Conservation (phyloP, 1,140 invertebrate species). For the Parasteatoda tepidariorum region DNA sequence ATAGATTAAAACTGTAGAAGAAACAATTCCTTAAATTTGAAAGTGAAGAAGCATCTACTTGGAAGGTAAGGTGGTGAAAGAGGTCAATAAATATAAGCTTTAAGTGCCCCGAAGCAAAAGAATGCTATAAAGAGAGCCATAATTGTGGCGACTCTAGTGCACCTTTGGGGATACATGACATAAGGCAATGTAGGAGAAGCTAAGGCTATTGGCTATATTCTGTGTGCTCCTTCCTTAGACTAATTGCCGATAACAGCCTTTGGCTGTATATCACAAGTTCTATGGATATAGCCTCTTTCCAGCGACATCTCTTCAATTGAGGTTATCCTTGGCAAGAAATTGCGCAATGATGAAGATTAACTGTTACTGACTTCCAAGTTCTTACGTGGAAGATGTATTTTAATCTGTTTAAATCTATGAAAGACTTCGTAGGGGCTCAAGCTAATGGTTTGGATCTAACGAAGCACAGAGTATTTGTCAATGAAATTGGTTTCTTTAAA, state of each 20-base stretch:
- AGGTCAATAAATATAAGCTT: constrained; percentile 48
- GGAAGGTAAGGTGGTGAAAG: constrained; percentile 25
- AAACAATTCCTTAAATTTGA: constrained; percentile 32
- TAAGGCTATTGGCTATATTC: constrained; percentile 18
- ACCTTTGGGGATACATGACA: constrained; percentile 26
- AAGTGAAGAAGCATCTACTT: constrained; percentile 23
- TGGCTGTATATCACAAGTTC: constrained; percentile 25
- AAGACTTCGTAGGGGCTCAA: not conserved
- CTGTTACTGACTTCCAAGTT: not conserved
- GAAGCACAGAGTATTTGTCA: no score
- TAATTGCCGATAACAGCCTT: constrained; percentile 40
- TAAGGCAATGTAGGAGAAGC: constrained; percentile 15
- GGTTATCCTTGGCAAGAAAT: not conserved
- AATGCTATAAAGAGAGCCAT: constrained; percentile 44
- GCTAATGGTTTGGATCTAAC: no score
- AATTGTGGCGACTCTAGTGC: constrained; percentile 33
- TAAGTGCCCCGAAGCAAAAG: constrained; percentile 32
- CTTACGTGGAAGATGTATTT: not conserved
- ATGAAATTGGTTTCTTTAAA: no score
- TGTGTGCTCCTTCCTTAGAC: constrained; percentile 7
- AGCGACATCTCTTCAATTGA: not conserved
- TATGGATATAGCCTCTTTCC: not conserved
- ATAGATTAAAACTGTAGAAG: not conserved
- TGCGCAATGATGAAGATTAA: constrained; percentile 9
- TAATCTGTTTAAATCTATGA: not conserved